Percentiles rank a stretch among this genome's conserved stretches.
These are phyloP conservation scores for Ditylenchus weischeri DNA, from an alignment of 2,888 invertebrate genomes.

Conservation along the genomic window DNA sequence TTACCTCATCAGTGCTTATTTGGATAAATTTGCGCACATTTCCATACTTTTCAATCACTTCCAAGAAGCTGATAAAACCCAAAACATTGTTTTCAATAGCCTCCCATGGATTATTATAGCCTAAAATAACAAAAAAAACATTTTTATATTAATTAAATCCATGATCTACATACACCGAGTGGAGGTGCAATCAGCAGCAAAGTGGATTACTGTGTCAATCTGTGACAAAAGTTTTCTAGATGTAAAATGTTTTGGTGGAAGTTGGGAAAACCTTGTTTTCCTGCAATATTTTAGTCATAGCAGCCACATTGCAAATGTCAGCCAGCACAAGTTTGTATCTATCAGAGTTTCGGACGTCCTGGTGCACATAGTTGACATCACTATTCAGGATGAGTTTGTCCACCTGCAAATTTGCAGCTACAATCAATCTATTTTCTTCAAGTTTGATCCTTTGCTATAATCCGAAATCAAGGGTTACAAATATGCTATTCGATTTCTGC, in stretches of 20 bases:
- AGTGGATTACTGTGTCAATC: conserved; percentile 57
- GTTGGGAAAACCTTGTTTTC: conserved; percentile 38
- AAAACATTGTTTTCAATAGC: conserved; percentile 56
- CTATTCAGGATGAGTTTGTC: conserved; percentile 43
- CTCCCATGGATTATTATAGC: conserved; percentile 49
- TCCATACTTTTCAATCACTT: conserved; percentile 46
- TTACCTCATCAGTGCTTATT: conserved; percentile 55
- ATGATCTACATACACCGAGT: conserved; percentile 41
- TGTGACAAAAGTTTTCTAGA: conserved; percentile 18
- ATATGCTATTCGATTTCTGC: too few species aligned
- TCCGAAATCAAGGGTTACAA: too few species aligned
- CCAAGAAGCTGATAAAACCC: conserved; percentile 52
- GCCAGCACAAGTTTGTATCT: conserved; percentile 49
- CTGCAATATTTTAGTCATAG: conserved; percentile 42
- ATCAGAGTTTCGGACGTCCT: conserved; percentile 41
- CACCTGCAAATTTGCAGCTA: too few species aligned
- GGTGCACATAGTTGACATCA: conserved; percentile 50
- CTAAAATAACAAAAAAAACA: too few species aligned
- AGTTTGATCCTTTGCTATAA: too few species aligned
- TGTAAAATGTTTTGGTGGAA: background rate
- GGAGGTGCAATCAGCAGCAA: conserved; percentile 57
- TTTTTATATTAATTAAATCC: too few species aligned
- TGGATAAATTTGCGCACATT: conserved; percentile 50
- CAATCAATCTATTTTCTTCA: too few species aligned
- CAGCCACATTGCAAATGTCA: conserved; percentile 50